phyloP scores from a whole-genome alignment of 2,888 invertebrate genomes.

The Drosophila peninsularis region DNA sequence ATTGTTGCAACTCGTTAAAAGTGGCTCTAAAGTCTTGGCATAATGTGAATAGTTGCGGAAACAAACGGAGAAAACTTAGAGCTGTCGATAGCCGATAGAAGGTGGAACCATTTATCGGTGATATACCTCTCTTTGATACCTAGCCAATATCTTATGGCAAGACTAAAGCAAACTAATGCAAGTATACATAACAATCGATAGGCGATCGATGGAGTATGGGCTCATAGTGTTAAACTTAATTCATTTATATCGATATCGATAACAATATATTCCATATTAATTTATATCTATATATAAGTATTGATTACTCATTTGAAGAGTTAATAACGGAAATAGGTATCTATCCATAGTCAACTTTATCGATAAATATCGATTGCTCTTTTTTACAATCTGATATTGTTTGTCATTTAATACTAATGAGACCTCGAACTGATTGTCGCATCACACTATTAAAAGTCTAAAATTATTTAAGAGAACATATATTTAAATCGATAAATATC shows the following conservation, averaged over 20 bases:
- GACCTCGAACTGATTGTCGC: too few species aligned
- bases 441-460: neutral
- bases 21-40: slow-evolving; percentile 1
- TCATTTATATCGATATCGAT: too few species aligned
- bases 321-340: too few species aligned
- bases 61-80: neutral
- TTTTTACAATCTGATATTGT: too few species aligned
- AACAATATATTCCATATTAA: too few species aligned
- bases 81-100: neutral
- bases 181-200: too few species aligned
- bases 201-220: too few species aligned
- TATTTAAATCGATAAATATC: neutral
- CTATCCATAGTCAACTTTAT: too few species aligned
- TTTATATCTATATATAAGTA: too few species aligned
- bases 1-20: slow-evolving; percentile 9
- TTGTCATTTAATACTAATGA: too few species aligned
- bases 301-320: too few species aligned
- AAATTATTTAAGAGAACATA: neutral
- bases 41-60: neutral
- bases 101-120: neutral
- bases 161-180: neutral
- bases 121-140: neutral
- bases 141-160: neutral
- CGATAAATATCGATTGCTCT: neutral
- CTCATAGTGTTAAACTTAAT: too few species aligned